Percentiles rank a stretch among this genome's conserved stretches.
Evolutionary conservation across 2,888 invertebrate species (phyloP).

Genomic region (Temnothorax unifasciatus): DNA sequence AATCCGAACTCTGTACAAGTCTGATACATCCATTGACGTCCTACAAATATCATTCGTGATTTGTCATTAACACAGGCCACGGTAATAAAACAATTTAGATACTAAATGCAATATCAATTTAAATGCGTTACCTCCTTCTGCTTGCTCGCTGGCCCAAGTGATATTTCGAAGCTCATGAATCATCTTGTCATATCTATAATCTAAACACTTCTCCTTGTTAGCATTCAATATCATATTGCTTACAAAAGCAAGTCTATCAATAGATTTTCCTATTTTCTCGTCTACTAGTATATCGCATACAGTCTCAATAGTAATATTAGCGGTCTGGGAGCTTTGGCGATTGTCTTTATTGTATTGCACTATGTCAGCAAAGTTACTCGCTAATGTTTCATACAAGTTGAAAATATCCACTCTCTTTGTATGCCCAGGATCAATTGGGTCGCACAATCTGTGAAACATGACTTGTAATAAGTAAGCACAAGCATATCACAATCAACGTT

Average conservation of each 20-base stretch:
- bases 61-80: not conserved
- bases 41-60: conserved; percentile 82
- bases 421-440: conserved; percentile 90
- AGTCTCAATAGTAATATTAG: conserved; percentile 93
- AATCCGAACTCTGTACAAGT: conserved; percentile 99
- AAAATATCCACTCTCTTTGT: conserved; percentile 90
- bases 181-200: conserved; percentile 93
- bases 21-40: conserved; percentile 97
- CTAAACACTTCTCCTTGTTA: conserved; percentile 91
- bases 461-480: not conserved
- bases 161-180: conserved; percentile 90
- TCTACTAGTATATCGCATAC: conserved; percentile 93
- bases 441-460: conserved; percentile 89
- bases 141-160: conserved; percentile 89
- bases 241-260: conserved; percentile 91
- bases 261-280: conserved; percentile 88
- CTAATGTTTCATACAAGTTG: conserved; percentile 93
- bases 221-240: conserved; percentile 90
- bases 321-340: conserved; percentile 88
- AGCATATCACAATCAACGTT: not conserved
- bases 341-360: conserved; percentile 99
- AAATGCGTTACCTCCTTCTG: conserved; percentile 88
- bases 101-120: not conserved
- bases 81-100: conserved; percentile 20
- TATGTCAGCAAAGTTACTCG: conserved; percentile 95